Evolutionary conservation across 2,113 vertebrate species (phyloP), one percentile per base, ranked within the genome.

Genomic region (Caranx melampygus): DNA sequence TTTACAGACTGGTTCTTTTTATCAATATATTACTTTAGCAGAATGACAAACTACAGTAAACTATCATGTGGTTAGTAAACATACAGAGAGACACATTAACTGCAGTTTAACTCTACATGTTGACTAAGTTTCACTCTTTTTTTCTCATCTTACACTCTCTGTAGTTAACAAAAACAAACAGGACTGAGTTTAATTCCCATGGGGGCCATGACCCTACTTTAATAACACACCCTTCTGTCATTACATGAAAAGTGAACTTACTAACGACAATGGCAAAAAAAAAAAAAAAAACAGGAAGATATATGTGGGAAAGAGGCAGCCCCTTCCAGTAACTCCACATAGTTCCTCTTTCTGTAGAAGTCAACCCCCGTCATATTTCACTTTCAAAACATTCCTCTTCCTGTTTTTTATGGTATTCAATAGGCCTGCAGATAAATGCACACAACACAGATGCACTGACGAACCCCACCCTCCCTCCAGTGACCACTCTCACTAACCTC

Each of bases 341-440:
- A 42, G 63, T 91, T 92, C 90, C 90, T 85, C 73, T 91, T 91
- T 92, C 79, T 84, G 40, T 37, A 9, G 52, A 79, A 76, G 78
- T 63, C 45, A 52, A 63, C 64, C 66, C 3, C 51, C 0, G 0
- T 34, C 44, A 34, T 40, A 60, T 75, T 79, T 91, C 45, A 82
- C 83, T 89, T 88, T 84, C 51, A 86, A 77, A 89, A 78, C 81
- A 59, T 12, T 20, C 40, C 33, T 37, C 80, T 91, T 91, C 89
- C 77, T 88, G 65, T 88, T 85, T 88, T 81, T 75, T 21, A 5
- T n/a, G 16, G 15, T 8, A 34, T 37, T 64, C 12, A 67, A 33
- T 13, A 11, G 18, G 15, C n/a, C 16, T 5, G 35, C 18, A 64
- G 67, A 74, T 52, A 26, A 33, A 49, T 6, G 1, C 51, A 44